Evolutionary conservation across 2,797 vertebrate species (phyloP).

Genomic region (Rhinoraja longicauda): DNA sequence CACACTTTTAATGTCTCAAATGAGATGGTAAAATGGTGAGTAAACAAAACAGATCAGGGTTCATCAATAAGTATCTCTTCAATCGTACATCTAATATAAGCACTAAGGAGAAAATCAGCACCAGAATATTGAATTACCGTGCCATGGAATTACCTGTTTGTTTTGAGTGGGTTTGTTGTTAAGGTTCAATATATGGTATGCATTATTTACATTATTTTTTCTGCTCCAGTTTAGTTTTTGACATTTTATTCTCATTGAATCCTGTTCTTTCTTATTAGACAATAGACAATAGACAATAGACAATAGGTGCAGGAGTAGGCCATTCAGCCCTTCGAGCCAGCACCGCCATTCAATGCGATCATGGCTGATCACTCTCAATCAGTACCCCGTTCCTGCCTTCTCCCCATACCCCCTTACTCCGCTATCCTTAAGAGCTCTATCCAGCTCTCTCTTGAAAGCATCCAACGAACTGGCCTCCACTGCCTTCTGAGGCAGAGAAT

Average conservation of each 20-base stretch:
- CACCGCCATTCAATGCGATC: no score
- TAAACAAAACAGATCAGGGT: neutral
- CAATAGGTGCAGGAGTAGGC: no score
- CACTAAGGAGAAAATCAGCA: neutral
- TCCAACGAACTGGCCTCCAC: no score
- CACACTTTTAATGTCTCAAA: neutral
- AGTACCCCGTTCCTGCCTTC: no score
- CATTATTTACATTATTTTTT: neutral
- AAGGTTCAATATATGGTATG: neutral
- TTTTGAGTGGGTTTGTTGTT: constrained; percentile 17
- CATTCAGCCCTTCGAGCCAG: no score
- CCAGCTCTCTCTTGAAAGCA: no score
- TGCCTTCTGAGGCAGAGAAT: no score
- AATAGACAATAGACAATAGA: no score
- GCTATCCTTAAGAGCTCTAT: no score
- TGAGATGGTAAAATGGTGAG: neutral
- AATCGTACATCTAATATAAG: neutral
- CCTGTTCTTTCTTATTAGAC: constrained; percentile 10
- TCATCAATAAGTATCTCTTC: neutral
- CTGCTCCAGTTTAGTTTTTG: neutral
- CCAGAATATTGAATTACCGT: neutral
- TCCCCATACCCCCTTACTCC: no score
- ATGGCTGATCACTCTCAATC: no score
- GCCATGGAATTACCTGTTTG: neutral
- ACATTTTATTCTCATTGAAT: neutral